Percentiles rank a stretch among this genome's conserved stretches.
Conservation (phyloP, 2,797 vertebrate genomes). For the Caiman crocodilus region DNA sequence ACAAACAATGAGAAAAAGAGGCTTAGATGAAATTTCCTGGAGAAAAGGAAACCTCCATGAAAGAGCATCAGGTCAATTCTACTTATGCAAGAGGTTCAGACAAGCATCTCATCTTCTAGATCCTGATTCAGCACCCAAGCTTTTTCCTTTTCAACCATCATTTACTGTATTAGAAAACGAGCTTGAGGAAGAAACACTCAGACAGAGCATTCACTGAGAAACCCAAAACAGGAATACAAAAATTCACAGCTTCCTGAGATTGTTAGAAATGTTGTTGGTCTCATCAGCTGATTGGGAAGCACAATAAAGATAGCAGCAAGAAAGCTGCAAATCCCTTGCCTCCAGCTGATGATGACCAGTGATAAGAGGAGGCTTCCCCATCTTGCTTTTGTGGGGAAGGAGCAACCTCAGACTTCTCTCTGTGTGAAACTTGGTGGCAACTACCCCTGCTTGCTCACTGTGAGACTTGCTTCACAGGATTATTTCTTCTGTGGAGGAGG, state of each 20-base stretch:
- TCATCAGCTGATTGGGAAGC: neutral
- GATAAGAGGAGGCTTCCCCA: accelerated
- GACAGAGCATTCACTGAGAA: neutral
- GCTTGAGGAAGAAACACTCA: neutral
- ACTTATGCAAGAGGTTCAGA: constrained; percentile 24
- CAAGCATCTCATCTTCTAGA: neutral
- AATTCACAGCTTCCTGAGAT: neutral
- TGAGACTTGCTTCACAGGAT: neutral
- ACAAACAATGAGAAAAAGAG: neutral
- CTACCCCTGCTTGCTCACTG: neutral
- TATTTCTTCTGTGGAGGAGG: neutral
- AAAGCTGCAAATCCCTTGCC: neutral
- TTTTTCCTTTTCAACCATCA: neutral
- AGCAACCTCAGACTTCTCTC: neutral
- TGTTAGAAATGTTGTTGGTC: neutral
- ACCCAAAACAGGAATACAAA: neutral
- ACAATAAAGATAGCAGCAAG: neutral
- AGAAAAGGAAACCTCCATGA: neutral
- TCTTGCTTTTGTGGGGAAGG: neutral
- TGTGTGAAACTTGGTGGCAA: neutral
- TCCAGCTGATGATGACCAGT: neutral
- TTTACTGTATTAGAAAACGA: neutral
- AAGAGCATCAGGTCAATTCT: neutral
- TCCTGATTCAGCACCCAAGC: neutral
- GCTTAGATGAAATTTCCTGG: neutral